Percentiles rank a stretch among this genome's conserved stretches.
Conservation (phyloP, 2,113 vertebrate species). For the Zosterops japonicus region DNA sequence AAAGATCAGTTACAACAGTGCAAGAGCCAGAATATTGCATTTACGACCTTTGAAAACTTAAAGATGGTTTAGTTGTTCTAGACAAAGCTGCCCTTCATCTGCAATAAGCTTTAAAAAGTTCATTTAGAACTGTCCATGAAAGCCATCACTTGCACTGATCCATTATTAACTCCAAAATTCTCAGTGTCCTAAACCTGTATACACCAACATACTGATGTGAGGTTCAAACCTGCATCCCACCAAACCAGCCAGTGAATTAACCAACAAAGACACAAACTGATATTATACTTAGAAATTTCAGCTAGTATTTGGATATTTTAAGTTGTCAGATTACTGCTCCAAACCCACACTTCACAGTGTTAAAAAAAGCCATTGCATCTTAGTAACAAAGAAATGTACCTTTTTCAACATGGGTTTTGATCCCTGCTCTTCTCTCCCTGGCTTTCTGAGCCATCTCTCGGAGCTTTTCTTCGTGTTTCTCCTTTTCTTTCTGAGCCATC, state of each 20-base stretch:
- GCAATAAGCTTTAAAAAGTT: not conserved
- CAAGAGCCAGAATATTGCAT: not conserved
- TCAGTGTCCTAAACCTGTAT: not conserved
- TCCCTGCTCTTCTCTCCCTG: conserved; percentile 93
- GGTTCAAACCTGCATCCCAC: not conserved
- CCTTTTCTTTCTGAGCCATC: conserved; percentile 98
- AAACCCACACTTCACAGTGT: not conserved
- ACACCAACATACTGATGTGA: not conserved
- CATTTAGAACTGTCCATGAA: not conserved
- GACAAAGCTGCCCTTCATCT: not conserved
- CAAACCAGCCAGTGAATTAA: not conserved
- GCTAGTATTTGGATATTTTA: not conserved
- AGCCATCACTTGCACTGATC: not conserved
- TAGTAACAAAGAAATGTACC: conserved; percentile 64
- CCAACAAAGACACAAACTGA: not conserved
- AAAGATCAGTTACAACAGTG: not conserved
- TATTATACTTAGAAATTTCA: not conserved
- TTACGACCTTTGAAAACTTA: not conserved
- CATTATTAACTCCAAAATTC: not conserved
- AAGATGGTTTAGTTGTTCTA: not conserved
- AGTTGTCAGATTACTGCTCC: not conserved
- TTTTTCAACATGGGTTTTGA: conserved; percentile 95
- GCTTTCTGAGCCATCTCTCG: conserved; percentile 96
- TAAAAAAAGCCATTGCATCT: not conserved
- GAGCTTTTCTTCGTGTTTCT: conserved; percentile 97